phyloP scores from a whole-genome alignment of 2,113 vertebrate genomes.

The Hiodon alosoides region DNA sequence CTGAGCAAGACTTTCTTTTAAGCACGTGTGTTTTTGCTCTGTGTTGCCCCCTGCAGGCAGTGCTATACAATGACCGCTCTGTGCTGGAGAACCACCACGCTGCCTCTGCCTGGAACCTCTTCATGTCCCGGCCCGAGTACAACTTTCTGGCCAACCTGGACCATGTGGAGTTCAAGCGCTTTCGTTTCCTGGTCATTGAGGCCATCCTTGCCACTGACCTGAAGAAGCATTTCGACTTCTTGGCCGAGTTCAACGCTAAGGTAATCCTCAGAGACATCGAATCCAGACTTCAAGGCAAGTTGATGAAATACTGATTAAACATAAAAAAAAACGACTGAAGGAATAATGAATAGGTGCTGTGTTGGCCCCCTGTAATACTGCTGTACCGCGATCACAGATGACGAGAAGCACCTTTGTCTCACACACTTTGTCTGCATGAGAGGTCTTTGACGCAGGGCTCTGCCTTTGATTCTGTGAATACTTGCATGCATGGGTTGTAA shows the following conservation, averaged over 20 bases:
- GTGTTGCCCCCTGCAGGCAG: slow-evolving; percentile 63
- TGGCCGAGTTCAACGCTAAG: slow-evolving; percentile 95
- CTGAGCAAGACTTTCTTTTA: too few relatives aligned
- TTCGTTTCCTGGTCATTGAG: slow-evolving; percentile 96
- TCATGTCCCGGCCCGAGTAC: slow-evolving; percentile 90
- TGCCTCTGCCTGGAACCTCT: slow-evolving; percentile 93
- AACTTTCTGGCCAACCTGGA: slow-evolving; percentile 91
- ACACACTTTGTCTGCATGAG: too few relatives aligned
- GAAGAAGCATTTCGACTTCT: slow-evolving; percentile 97
- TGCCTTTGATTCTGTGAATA: neutral
- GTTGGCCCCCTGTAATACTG: neutral
- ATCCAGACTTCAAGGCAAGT: too few relatives aligned
- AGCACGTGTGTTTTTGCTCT: neutral
- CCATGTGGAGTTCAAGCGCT: slow-evolving; percentile 95
- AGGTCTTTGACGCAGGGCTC: neutral
- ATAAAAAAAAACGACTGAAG: neutral
- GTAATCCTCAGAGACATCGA: slow-evolving; percentile 50
- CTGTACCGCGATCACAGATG: neutral
- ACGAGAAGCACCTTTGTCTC: too few relatives aligned
- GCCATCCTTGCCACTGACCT: slow-evolving; percentile 95
- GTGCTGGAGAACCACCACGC: slow-evolving; percentile 97
- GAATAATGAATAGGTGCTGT: neutral
- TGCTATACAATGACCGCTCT: slow-evolving; percentile 95
- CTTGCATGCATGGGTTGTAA: neutral
- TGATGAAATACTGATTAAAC: neutral